Base-by-base conservation (phyloP, 1,140 invertebrate species). In the Drosophila nannoptera region DNA sequence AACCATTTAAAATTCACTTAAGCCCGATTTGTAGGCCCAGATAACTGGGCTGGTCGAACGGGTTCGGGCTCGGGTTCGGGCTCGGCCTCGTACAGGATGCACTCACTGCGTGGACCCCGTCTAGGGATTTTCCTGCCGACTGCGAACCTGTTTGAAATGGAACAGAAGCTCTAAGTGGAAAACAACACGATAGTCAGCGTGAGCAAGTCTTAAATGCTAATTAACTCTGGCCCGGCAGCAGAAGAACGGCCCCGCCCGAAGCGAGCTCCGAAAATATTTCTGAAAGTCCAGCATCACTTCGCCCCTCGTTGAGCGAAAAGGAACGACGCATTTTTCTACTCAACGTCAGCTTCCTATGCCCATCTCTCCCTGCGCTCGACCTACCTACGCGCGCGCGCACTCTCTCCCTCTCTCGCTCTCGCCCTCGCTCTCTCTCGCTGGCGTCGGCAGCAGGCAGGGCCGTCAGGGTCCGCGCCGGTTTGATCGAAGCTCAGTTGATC, bases 401-500 rank as follows among this genome's bases (percentile, higher is more conserved):
- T 6, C 29, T 31, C 49, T 46, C 32, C 38, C 33, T 67, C 70
- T 53, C 33, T 31, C 48, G 54, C 46, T 48, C 63, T 14, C n/a
- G 0, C 40, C 6, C 4, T 9, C 38, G 16, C 32, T 5, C 4
- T 38, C 11, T 42, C 29, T 63, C 33, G 11, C 33, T 38, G 12
- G 2, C 14, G 8, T 2, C 31, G 32, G 35, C 54, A 29, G 38
- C 56, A 58, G 52, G 46, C 14, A 33, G 43, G 8, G 40, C 40
- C 12, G 40, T 14, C 36, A 54, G 54, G 14, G 33, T 40, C 71
- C 75, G 58, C 53, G 67, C 66, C 64, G 52, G 63, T 74, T 76
- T 73, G 75, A 86, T 80, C 69, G 73, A 64, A 73, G 80, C 87
- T 88, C 80, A 88, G 87, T 88, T 78, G 87, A 88, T 88, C 77